A percentile compares a stretch with the other conserved stretches of the same genome.
Conservation (phyloP, 2,888 invertebrate genomes). For the Neoascia interrupta region DNA sequence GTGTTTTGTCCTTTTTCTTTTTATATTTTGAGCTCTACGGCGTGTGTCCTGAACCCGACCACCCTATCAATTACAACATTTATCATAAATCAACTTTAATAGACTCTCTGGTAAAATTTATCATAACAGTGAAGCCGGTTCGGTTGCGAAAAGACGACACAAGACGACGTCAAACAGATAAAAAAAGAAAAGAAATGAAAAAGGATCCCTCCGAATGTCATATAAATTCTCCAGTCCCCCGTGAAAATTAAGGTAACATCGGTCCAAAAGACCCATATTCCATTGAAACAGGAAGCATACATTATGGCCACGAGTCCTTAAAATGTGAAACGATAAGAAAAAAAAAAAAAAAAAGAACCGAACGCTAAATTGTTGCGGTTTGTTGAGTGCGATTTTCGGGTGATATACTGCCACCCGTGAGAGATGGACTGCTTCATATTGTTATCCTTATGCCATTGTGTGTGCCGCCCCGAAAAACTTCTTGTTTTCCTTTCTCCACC, state of each 20-base stretch:
- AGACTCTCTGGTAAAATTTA: slow-evolving; percentile 41
- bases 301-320: slow-evolving; percentile 41
- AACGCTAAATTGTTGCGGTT: slow-evolving; percentile 57
- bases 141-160: slow-evolving; percentile 41
- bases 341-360: not conserved
- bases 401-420: slow-evolving; percentile 57
- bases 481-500: slow-evolving; percentile 15
- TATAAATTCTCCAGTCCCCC: slow-evolving; percentile 41
- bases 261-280: slow-evolving; percentile 3
- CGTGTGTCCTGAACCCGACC: slow-evolving; percentile 12
- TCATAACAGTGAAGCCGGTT: slow-evolving; percentile 37
- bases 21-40: not conserved
- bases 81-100: slow-evolving; percentile 64
- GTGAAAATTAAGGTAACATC: slow-evolving; percentile 42
- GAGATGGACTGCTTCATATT: slow-evolving; percentile 52
- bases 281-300: slow-evolving; percentile 31
- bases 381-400: slow-evolving; percentile 51
- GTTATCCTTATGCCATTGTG: slow-evolving; percentile 43
- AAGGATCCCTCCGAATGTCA: slow-evolving; percentile 21
- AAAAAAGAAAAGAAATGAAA: slow-evolving; percentile 40
- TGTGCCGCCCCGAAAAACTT: slow-evolving; percentile 21
- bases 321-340: slow-evolving; percentile 32
- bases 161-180: slow-evolving; percentile 52
- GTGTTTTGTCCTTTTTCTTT: too few species aligned
- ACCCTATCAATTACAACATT: slow-evolving; percentile 58